Evolutionary conservation across 2,797 vertebrate species (phyloP), one percentile per base, ranked within the genome.

Genomic region (Nannoperca obscura): DNA sequence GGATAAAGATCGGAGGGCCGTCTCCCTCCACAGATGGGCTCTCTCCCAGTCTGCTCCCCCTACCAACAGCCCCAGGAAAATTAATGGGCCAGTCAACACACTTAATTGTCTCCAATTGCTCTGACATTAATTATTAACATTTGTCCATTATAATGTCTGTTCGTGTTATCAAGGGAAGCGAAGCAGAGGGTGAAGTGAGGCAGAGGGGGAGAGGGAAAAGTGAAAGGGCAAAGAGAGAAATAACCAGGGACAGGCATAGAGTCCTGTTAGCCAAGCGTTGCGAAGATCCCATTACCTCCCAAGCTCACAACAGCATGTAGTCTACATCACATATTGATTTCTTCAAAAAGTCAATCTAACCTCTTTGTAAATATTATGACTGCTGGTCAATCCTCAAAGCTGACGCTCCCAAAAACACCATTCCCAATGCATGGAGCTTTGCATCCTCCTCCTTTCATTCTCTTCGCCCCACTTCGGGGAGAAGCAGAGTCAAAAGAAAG

Each of bases 71-170:
- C 88, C 76, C 67, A 71, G 85, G 92, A 93, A 95, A 95, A 96
- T 95, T 81, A 96, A 95, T 95, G 94, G 90, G 88, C 87, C 90
- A 94, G 90, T 92, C 94, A 85, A 86, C 92, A 62, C 78, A 84
- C 90, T 92, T 96, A 96, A 96, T 96, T 95, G 94, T 94, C 90
- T 95, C 91, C 94, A 94, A 95, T 96, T 95, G 89, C 92, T 93
- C 86, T 90, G 91, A 91, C 91, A 95, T 96, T 95, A 95, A 96
- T 96, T 95, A 95, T 95, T 96, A 95, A 95, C 86, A 93, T 91
- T 91, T 92, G 89, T 92, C 92, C 32, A 70, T 88, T 67, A 73
- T 85, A 85, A 84, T 77, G 20, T 88, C 90, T 58, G 30, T 86
- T 85, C 12, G 0, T 82, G 91, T 92, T 93, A 91, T 91, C 75